These are phyloP conservation scores for Pteruthius melanotis DNA, from an alignment of 2,113 vertebrate genomes.

Conservation along the genomic window DNA sequence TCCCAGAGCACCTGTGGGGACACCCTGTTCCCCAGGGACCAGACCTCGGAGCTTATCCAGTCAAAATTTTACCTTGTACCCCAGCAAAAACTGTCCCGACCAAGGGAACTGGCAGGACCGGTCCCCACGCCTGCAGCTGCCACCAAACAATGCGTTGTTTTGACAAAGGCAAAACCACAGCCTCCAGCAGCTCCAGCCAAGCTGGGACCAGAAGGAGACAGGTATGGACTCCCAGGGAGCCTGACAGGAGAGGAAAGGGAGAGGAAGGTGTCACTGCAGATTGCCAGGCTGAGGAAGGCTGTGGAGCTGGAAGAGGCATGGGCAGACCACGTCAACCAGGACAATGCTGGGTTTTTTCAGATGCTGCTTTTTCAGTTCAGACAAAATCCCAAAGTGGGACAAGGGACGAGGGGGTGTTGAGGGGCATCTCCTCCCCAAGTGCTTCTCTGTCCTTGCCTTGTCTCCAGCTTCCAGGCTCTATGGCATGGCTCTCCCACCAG, in stretches of 20 bases:
- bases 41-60: background rate
- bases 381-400: background rate
- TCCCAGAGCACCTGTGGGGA: background rate
- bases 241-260: background rate
- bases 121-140: background rate
- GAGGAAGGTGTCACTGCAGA: background rate
- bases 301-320: background rate
- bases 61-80: background rate
- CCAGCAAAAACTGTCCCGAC: background rate
- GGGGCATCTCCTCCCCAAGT: background rate
- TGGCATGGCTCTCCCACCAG: background rate
- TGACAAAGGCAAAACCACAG: background rate
- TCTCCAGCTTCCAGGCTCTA: background rate
- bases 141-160: background rate
- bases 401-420: background rate
- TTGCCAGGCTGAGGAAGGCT: background rate
- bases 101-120: background rate
- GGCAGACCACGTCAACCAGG: accelerated
- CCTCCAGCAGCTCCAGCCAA: background rate
- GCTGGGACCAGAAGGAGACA: background rate
- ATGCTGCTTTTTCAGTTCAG: background rate
- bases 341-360: background rate
- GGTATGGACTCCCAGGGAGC: too few relatives aligned
- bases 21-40: background rate
- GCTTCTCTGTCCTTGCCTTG: background rate